Conservation (phyloP, 2,888 invertebrate genomes). For the Bursaphelenchus okinawaensis region DNA sequence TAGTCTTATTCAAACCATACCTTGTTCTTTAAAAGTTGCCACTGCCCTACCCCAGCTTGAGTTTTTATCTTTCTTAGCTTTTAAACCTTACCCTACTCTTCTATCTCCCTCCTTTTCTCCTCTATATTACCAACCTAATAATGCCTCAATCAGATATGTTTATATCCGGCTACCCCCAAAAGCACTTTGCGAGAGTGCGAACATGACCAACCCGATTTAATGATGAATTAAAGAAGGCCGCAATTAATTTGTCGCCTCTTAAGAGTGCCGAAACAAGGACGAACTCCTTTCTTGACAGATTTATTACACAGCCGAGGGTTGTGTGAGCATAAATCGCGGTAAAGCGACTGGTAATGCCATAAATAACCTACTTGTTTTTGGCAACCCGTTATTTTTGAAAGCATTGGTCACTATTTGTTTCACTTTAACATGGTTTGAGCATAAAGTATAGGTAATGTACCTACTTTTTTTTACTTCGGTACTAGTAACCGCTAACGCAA, state of each 20-base stretch:
- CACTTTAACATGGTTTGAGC: background rate
- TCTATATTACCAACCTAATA: too few species aligned
- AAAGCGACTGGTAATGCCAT: background rate
- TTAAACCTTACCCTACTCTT: too few species aligned
- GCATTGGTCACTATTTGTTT: too few species aligned
- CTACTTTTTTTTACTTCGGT: background rate
- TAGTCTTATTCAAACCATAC: too few species aligned
- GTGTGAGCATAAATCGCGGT: background rate
- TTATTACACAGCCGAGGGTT: background rate
- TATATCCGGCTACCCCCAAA: background rate
- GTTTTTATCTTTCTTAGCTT: too few species aligned
- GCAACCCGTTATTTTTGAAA: too few species aligned
- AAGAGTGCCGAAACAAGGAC: background rate
- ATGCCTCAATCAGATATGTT: background rate
- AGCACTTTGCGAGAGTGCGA: background rate
- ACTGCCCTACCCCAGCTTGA: too few species aligned
- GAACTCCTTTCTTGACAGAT: background rate
- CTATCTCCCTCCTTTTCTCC: too few species aligned
- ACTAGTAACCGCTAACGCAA: too few species aligned
- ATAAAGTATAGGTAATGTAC: background rate
- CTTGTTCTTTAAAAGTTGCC: too few species aligned
- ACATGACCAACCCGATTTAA: too few species aligned
- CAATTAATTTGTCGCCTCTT: background rate
- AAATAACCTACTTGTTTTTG: too few species aligned
- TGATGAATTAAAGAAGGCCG: background rate